Evolutionary conservation across 2,113 vertebrate species (phyloP).

Genomic region (Pitta sordida): DNA sequence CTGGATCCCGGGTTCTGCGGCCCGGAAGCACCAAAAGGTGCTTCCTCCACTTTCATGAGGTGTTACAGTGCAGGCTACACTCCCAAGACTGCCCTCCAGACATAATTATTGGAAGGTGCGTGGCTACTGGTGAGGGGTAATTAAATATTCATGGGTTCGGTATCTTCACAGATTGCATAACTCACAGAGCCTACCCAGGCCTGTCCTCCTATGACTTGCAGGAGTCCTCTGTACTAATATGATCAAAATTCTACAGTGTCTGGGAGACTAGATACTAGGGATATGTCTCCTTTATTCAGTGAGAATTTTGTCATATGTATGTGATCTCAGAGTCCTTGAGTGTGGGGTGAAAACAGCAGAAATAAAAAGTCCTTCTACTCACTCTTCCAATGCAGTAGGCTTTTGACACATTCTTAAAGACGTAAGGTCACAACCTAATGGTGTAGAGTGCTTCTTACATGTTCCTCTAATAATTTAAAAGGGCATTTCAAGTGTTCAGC

Average conservation of each 20-base stretch:
- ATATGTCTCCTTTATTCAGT: neutral
- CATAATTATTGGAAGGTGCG: too few relatives aligned
- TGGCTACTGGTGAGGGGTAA: too few relatives aligned
- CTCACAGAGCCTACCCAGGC: too few relatives aligned
- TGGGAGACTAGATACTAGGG: neutral
- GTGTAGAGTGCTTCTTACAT: neutral
- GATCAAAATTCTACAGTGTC: neutral
- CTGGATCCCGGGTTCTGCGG: too few relatives aligned
- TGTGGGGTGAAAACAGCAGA: neutral
- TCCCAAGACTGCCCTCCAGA: too few relatives aligned
- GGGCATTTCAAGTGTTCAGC: neutral
- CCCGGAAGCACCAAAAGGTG: too few relatives aligned
- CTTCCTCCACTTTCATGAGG: too few relatives aligned
- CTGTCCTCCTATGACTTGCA: too few relatives aligned
- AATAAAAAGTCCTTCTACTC: neutral
- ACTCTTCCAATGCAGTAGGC: neutral
- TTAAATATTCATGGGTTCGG: too few relatives aligned
- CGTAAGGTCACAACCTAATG: neutral
- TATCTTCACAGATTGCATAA: too few relatives aligned
- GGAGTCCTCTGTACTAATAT: too few relatives aligned
- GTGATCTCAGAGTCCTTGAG: neutral
- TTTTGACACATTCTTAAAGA: neutral
- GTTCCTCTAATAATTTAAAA: neutral
- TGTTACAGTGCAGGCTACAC: too few relatives aligned
- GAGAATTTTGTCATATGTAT: neutral